Conservation (phyloP, 2,113 vertebrate genomes). For the Dipodomys spectabilis region DNA sequence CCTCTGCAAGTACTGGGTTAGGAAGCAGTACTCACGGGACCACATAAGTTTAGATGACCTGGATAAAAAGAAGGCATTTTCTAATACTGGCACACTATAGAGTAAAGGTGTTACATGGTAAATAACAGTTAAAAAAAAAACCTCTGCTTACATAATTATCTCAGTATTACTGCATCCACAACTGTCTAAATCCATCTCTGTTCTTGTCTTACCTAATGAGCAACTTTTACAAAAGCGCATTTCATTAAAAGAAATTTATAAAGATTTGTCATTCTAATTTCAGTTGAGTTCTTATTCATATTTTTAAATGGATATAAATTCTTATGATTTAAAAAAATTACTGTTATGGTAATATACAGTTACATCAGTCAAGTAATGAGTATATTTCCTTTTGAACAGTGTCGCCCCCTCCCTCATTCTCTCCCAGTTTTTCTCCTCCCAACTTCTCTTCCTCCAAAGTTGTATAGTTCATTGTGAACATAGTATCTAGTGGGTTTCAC, state of each 20-base stretch:
- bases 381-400: too few species aligned
- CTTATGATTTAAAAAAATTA: neutral
- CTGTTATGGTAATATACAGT: too few species aligned
- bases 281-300: neutral
- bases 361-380: too few species aligned
- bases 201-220: neutral
- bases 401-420: too few species aligned
- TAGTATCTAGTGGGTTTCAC: too few species aligned
- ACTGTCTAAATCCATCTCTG: neutral
- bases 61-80: neutral
- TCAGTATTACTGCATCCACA: neutral
- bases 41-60: neutral
- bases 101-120: neutral
- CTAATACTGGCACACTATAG: neutral
- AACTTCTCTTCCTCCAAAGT: too few species aligned
- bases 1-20: neutral
- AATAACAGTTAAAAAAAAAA: neutral
- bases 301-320: neutral
- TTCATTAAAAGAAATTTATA: conserved; percentile 12
- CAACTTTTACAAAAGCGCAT: neutral
- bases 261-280: neutral
- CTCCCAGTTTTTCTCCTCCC: too few species aligned
- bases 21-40: accelerated
- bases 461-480: too few species aligned
- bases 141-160: neutral